phyloP scores from a whole-genome alignment of 2,113 vertebrate species.

The Brevimyrus niger region DNA sequence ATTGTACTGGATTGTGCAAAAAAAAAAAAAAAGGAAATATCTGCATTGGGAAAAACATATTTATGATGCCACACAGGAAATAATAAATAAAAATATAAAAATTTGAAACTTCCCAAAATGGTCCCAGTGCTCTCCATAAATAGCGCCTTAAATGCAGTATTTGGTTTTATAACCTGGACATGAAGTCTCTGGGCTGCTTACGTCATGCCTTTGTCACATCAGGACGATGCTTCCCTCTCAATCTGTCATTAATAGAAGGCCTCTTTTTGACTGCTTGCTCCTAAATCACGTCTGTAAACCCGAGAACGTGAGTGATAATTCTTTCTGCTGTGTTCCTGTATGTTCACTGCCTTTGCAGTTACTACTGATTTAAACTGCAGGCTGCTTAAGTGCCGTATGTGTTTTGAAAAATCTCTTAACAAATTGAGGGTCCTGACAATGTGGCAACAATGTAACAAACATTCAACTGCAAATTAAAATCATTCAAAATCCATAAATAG shows the following conservation, averaged over 20 bases:
- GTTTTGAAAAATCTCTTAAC: neutral
- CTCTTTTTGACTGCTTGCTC: neutral
- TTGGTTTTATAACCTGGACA: neutral
- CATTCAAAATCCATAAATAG: neutral
- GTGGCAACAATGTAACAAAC: neutral
- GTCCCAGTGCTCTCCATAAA: neutral
- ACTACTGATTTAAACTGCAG: neutral
- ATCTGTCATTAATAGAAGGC: neutral
- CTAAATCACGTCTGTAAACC: neutral
- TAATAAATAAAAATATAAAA: neutral
- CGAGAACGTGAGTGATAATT: neutral
- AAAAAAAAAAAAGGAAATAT: neutral
- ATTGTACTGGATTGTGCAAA: neutral
- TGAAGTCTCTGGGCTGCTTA: neutral
- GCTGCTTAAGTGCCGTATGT: neutral
- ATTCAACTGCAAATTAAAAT: neutral
- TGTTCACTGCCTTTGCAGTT: neutral
- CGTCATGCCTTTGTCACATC: neutral
- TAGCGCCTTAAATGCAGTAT: neutral
- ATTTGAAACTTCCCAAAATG: neutral
- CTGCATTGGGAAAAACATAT: neutral
- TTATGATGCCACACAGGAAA: neutral
- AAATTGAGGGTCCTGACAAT: neutral
- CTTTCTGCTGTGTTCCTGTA: neutral
- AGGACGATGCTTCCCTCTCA: neutral